Evolutionary conservation across 2,888 invertebrate genomes (phyloP), one percentile per base, ranked within the genome.

Genomic region (Parnassius smintheus): DNA sequence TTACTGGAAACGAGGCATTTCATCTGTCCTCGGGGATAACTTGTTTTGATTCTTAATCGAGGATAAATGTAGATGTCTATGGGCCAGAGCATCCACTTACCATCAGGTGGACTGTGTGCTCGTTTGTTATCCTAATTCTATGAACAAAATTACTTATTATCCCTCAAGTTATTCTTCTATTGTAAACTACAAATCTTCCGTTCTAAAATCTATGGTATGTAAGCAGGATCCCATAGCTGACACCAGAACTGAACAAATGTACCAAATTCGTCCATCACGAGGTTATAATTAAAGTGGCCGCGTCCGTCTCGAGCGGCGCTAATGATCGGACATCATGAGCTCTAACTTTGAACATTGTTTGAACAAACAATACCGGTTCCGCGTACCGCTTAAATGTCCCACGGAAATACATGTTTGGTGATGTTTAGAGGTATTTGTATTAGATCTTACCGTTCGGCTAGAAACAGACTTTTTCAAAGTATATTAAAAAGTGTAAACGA

Each of bases 261-360:
- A 75, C 76, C 62, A 82, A 85, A 85, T 78, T 80, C 75, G 81
- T 71, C 73, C 75, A 81, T 85, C 85, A 85, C 85, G 85, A 84
- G 69, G 76, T 66, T 72, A 76, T 84, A 83, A 85, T 82, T 79
- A 83, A 78, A 78, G 72, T 74, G 75, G 72, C 78, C 76, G 75
- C 73, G 78, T 78, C 72, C 72, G 72, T 71, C 70, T 51, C 49
- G 18, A 56, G 63, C 50, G 18, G 61, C 69, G 78, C 80, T 82
- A 82, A 82, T 75, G 77, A 80, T 78, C 65, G 72, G 70, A 68
- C 82, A 82, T 82, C 81, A 82, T 81, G 77, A 71, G 64, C 22
- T n/a, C 61, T 64, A 67, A 75, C 57, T 25, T 13, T 42, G 45
- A 51, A 49, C 61, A 83, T 82, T 83, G 81, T 72, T 68, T 71